These are phyloP conservation scores for Falco concolor DNA, from an alignment of 2,797 vertebrate genomes.

Conservation along the genomic window DNA sequence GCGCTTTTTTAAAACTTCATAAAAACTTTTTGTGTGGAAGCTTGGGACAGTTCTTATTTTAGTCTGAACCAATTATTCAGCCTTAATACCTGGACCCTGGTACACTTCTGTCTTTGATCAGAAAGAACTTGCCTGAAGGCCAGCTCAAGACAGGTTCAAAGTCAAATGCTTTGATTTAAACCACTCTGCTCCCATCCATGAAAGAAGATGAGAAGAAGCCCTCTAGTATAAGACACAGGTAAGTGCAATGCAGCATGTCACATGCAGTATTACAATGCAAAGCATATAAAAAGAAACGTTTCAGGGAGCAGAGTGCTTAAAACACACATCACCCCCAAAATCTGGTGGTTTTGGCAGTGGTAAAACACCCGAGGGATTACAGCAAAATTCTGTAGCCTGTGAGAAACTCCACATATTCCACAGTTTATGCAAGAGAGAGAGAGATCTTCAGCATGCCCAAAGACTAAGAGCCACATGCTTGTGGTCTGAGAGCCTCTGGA, in stretches of 20 bases:
- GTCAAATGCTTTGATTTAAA: constrained; percentile 69
- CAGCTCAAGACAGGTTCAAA: constrained; percentile 65
- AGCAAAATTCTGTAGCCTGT: background rate
- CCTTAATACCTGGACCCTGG: constrained; percentile 28
- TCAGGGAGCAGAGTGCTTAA: background rate
- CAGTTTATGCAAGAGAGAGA: background rate
- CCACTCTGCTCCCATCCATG: constrained; percentile 51
- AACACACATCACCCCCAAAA: background rate
- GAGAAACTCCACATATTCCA: background rate
- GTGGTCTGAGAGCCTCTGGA: background rate
- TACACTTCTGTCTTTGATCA: constrained; percentile 41
- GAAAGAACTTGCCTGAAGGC: constrained; percentile 65
- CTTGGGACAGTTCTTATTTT: constrained; percentile 55
- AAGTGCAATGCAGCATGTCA: constrained; percentile 22
- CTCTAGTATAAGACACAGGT: background rate
- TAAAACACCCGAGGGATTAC: background rate
- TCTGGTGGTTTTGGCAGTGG: background rate
- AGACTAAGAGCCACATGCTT: background rate
- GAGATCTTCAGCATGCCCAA: background rate
- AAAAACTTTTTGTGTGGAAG: background rate
- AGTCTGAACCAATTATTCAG: constrained; percentile 61
- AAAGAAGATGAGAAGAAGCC: constrained; percentile 60
- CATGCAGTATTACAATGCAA: constrained; percentile 1
- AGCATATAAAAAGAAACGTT: background rate
- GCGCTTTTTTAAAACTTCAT: background rate